Evolutionary conservation across 2,888 invertebrate species (phyloP).

Genomic region (Synanthedon formicaeformis): DNA sequence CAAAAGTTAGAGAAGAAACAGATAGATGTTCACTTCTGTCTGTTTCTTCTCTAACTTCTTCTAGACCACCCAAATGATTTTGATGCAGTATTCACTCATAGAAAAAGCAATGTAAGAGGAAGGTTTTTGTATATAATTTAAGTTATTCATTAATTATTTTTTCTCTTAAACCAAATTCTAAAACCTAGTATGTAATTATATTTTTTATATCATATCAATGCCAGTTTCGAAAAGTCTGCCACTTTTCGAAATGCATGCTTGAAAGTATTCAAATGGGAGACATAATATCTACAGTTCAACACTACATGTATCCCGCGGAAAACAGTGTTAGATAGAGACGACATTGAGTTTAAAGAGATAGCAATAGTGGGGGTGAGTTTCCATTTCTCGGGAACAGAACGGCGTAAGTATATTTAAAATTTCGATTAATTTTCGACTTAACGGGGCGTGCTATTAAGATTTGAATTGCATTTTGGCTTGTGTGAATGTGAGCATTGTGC

Average conservation of each 20-base stretch:
- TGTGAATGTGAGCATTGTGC: slow-evolving; percentile 54
- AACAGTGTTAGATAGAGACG: slow-evolving; percentile 57
- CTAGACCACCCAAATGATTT: no score
- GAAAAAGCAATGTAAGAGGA: no score
- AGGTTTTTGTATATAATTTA: no score
- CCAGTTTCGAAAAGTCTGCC: no score
- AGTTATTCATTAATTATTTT: no score
- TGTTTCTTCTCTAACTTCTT: no score
- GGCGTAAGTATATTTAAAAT: slow-evolving; percentile 14
- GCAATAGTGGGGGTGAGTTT: slow-evolving; percentile 55
- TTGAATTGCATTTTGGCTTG: slow-evolving; percentile 3
- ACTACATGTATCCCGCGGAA: slow-evolving; percentile 36
- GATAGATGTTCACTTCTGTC: no score
- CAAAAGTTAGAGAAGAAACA: no score
- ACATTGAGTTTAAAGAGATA: slow-evolving; percentile 61
- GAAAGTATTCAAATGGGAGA: neutral
- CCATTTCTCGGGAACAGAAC: slow-evolving; percentile 9
- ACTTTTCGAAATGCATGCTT: neutral
- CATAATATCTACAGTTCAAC: neutral
- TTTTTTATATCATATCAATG: no score
- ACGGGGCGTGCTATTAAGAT: neutral
- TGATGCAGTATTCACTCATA: no score
- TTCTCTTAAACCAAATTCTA: no score
- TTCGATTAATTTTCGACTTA: slow-evolving; percentile 9
- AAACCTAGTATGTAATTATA: no score